Conservation (phyloP, 2,797 vertebrate genomes). For the Smutsia gigantea region DNA sequence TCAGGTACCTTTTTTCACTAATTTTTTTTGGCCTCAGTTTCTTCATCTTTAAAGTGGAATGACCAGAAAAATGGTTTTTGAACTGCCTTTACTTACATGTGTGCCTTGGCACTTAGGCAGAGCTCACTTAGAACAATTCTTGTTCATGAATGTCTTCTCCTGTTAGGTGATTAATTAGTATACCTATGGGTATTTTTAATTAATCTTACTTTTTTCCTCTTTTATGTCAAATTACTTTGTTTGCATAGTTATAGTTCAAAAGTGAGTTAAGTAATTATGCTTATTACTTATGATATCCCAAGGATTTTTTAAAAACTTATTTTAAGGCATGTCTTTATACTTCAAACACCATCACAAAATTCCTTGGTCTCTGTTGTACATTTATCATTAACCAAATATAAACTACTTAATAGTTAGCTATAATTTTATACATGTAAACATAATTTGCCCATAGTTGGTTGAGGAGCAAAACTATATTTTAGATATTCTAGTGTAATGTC, state of each 20-base stretch:
- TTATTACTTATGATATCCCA: neutral
- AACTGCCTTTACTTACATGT: neutral
- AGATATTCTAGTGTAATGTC: neutral
- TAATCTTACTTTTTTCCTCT: neutral
- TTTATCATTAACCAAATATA: constrained; percentile 24
- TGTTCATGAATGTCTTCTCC: neutral
- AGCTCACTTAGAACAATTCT: neutral
- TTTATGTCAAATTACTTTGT: neutral
- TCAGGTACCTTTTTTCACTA: neutral
- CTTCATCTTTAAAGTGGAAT: neutral
- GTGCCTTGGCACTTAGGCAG: neutral
- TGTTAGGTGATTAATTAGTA: neutral
- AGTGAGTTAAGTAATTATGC: neutral
- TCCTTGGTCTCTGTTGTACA: neutral
- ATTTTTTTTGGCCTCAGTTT: neutral
- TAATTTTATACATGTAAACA: neutral
- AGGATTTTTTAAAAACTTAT: neutral
- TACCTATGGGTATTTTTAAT: neutral
- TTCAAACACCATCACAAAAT: neutral
- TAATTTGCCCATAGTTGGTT: neutral
- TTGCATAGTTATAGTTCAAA: neutral
- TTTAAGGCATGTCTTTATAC: neutral
- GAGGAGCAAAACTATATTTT: neutral
- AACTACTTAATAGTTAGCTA: neutral
- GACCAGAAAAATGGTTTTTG: neutral